These are phyloP conservation scores for Lasiurus cinereus DNA, from an alignment of 2,113 vertebrate genomes.

Conservation along the genomic window DNA sequence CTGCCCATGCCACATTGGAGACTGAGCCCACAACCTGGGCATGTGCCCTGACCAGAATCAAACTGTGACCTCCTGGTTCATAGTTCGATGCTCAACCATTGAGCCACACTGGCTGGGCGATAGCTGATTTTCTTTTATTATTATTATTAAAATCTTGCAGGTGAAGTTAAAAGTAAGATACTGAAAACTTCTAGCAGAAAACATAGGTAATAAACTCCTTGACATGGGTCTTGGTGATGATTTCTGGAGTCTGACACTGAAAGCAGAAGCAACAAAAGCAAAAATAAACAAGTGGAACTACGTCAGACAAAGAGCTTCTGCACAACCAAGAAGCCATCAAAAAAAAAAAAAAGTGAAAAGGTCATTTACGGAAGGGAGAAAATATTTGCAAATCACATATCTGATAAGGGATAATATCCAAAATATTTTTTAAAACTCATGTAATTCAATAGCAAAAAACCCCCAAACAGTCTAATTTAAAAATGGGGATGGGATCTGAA, in stretches of 20 bases:
- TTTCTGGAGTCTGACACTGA: neutral
- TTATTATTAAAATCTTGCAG: neutral
- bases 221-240: neutral
- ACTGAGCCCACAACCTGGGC: no score
- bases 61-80: no score
- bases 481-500: neutral
- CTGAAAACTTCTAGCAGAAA: neutral
- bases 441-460: neutral
- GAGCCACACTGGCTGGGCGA: no score
- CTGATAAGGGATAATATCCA: neutral
- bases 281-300: neutral
- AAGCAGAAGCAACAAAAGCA: neutral
- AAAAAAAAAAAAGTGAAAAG: neutral
- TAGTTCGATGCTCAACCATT: no score
- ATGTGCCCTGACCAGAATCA: no score
- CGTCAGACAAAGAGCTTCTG: neutral
- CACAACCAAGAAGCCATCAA: neutral
- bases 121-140: no score
- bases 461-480: neutral
- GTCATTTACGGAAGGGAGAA: neutral
- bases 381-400: neutral
- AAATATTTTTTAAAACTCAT: neutral
- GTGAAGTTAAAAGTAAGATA: constrained; percentile 25
- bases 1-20: no score
- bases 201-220: neutral